These are phyloP conservation scores for Etheostoma spectabile DNA, from an alignment of 2,113 vertebrate genomes.

Conservation along the genomic window DNA sequence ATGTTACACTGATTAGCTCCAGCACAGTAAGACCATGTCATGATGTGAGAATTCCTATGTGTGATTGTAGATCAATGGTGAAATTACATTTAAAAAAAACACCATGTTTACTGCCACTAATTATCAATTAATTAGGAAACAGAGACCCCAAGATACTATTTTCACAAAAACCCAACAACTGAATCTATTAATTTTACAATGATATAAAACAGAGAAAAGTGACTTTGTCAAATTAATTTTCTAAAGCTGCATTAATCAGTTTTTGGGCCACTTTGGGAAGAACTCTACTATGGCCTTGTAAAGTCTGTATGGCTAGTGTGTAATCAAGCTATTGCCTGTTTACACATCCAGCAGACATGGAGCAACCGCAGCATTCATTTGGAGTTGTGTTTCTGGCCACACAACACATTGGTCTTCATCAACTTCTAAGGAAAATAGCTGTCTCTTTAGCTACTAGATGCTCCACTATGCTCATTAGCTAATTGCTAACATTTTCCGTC, in stretches of 20 bases:
- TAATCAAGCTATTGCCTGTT: background rate
- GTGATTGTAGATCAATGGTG: background rate
- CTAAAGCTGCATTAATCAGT: no score
- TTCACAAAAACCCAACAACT: background rate
- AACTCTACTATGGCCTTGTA: background rate
- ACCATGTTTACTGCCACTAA: background rate
- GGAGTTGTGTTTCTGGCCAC: background rate
- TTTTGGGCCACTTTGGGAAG: background rate
- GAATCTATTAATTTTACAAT: no score
- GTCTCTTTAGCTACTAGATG: background rate
- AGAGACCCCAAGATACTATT: background rate
- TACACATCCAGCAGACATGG: background rate
- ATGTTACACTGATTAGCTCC: background rate
- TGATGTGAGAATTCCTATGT: background rate
- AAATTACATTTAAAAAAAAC: background rate
- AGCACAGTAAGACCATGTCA: background rate
- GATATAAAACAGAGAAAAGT: no score
- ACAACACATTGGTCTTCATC: background rate
- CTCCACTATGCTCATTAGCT: no score
- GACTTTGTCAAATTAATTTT: no score
- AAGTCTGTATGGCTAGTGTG: background rate
- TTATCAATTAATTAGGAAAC: background rate
- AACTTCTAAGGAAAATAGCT: background rate
- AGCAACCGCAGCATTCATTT: background rate
- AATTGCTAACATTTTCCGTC: no score